Evolutionary conservation across 2,113 vertebrate species (phyloP).

Genomic region (Alaudala cheleensis): DNA sequence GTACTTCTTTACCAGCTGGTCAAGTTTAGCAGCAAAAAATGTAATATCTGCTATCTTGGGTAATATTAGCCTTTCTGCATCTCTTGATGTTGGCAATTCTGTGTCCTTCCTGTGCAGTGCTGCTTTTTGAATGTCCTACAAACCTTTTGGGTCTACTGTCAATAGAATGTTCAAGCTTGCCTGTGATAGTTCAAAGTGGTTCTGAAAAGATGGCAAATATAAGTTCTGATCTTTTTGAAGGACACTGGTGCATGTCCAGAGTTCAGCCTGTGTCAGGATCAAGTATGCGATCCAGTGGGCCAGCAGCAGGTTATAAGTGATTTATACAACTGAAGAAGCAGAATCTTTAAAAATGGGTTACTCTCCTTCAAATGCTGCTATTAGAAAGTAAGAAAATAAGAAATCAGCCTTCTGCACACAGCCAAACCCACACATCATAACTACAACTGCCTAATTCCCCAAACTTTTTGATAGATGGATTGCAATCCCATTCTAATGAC

Average conservation of each 20-base stretch:
- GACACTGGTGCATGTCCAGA: not conserved
- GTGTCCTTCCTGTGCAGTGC: not conserved
- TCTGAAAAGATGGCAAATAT: not conserved
- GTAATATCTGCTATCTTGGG: not conserved
- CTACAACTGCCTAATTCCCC: not conserved
- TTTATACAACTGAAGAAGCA: not conserved
- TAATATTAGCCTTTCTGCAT: not conserved
- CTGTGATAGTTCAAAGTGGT: not conserved
- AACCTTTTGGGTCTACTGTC: not conserved
- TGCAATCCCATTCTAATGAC: not conserved
- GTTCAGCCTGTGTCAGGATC: not conserved
- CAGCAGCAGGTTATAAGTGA: not conserved
- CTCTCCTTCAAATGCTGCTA: not conserved
- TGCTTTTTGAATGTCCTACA: not conserved
- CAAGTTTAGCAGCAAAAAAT: not conserved
- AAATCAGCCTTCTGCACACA: not conserved
- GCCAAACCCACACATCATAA: not conserved
- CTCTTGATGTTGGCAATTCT: not conserved
- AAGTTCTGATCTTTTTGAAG: not conserved
- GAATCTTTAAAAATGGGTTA: not conserved
- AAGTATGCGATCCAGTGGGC: fast-evolving
- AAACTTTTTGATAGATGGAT: not conserved
- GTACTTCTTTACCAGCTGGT: not conserved
- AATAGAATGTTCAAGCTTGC: not conserved
- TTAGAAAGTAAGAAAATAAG: not conserved